A percentile compares a stretch with the other conserved stretches of the same genome.
Evolutionary conservation across 92 coral and sea anemone species (phyloP).

Genomic region (Micromussa lordhowensis): DNA sequence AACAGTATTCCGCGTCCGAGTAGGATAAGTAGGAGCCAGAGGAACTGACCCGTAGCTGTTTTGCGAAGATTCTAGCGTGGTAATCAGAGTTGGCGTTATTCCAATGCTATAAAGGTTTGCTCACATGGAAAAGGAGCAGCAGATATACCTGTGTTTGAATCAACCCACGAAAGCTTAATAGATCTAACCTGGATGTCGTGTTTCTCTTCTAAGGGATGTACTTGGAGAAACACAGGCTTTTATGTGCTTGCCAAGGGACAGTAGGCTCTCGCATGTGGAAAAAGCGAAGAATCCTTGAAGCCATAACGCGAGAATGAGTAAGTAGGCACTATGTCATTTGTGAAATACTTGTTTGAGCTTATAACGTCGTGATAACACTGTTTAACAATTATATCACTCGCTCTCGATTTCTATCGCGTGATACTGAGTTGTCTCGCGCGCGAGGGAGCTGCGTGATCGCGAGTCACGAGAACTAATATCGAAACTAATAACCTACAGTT

Average conservation of each 20-base stretch:
- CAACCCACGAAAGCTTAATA: background rate
- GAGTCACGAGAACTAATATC: too few species aligned
- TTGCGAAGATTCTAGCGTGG: background rate
- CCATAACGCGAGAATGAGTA: background rate
- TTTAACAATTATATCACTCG: too few species aligned
- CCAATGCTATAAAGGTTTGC: too few species aligned
- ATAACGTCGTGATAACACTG: too few species aligned
- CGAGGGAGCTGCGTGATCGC: too few species aligned
- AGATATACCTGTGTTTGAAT: too few species aligned
- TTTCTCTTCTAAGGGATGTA: background rate
- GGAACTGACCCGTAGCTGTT: background rate
- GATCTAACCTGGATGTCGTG: background rate
- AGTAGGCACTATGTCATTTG: background rate
- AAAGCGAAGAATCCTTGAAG: background rate
- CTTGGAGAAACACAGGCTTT: background rate
- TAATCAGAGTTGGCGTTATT: background rate
- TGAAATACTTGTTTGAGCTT: too few species aligned
- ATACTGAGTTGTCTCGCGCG: too few species aligned
- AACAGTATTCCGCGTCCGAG: too few species aligned
- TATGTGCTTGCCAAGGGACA: background rate
- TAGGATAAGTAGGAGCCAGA: background rate
- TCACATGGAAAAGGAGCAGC: too few species aligned
- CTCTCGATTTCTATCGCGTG: too few species aligned
- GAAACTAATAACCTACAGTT: too few species aligned
- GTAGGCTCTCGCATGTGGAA: background rate